Evolutionary conservation across 2,113 vertebrate species (phyloP).

Genomic region (Ovibos moschatus): DNA sequence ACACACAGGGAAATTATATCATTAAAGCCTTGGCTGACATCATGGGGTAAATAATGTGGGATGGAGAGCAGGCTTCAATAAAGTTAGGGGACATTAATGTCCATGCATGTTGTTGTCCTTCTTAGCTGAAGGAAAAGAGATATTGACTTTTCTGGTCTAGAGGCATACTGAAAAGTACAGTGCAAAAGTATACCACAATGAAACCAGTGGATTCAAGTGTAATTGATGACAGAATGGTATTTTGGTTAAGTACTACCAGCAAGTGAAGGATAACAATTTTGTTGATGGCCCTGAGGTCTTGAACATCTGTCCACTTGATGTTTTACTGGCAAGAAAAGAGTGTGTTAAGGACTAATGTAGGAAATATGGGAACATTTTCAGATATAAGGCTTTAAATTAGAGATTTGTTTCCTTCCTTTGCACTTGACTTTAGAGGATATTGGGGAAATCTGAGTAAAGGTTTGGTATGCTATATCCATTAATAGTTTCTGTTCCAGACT

Average conservation of each 20-base stretch:
- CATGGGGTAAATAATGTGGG: neutral
- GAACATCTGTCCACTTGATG: neutral
- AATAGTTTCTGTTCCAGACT: neutral
- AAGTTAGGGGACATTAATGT: neutral
- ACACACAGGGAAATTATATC: neutral
- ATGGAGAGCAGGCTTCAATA: neutral
- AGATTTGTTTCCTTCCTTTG: neutral
- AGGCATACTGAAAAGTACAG: neutral
- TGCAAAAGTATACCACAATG: neutral
- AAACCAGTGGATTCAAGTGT: neutral
- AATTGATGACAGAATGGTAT: neutral
- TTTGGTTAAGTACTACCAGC: neutral
- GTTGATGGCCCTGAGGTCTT: neutral
- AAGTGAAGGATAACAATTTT: neutral
- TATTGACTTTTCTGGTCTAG: neutral
- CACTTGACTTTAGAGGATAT: neutral
- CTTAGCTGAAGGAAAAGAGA: neutral
- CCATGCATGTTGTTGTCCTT: neutral
- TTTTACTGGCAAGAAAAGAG: neutral
- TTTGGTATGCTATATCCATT: neutral
- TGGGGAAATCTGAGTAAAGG: neutral
- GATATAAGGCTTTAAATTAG: neutral
- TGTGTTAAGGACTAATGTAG: neutral
- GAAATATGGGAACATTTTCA: neutral
- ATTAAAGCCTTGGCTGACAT: neutral